Base-by-base conservation (phyloP, 2,888 invertebrate species). In the Troglohyphantes excavatus region DNA sequence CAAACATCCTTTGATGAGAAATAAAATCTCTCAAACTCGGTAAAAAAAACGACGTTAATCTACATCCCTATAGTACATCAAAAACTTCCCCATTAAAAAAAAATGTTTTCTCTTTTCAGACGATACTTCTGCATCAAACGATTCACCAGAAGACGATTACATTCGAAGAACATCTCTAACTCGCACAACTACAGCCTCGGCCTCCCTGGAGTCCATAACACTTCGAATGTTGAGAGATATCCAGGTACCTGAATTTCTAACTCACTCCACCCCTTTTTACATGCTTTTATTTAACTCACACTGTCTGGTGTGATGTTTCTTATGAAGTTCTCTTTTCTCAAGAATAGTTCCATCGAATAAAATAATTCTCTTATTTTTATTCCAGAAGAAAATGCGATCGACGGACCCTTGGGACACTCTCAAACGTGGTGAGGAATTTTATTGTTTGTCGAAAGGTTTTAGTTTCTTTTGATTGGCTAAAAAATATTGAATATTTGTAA, bases 191-290 rank as follows among this genome's bases (percentile, higher is more conserved):
- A 93, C 94, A n/a, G 92, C 93, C 89, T 94, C 94, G 68, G 94
- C 95, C 68, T 94, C 95, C 2, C 93, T 95, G 6, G 95, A 95
- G 92, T 94, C 94, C 19, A 93, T 95, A 23, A 93, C 95, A 75
- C 93, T 94, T 67, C 94, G 94, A 91, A 93, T 95, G 68, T 94
- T 95, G 68, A 93, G 93, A 92, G 93, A 93, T 29, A 92, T 94
- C 39, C 94, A 94, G 93, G 94, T 94, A 75, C 17, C 11, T 21
- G 29, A 33, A 39, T 76, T n/a, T n/a, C n/a, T n/a, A 39, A 39
- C 39, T n/a, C n/a, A n/a, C n/a, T n/a, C n/a, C n/a, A n/a, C n/a
- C n/a, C n/a, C n/a, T n/a, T n/a, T n/a, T n/a, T n/a, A n/a, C n/a
- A n/a, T n/a, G n/a, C n/a, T n/a, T n/a, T n/a, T n/a, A n/a, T n/a